Base-by-base conservation (phyloP, 2,113 vertebrate species). In the Chloropsis hardwickii region DNA sequence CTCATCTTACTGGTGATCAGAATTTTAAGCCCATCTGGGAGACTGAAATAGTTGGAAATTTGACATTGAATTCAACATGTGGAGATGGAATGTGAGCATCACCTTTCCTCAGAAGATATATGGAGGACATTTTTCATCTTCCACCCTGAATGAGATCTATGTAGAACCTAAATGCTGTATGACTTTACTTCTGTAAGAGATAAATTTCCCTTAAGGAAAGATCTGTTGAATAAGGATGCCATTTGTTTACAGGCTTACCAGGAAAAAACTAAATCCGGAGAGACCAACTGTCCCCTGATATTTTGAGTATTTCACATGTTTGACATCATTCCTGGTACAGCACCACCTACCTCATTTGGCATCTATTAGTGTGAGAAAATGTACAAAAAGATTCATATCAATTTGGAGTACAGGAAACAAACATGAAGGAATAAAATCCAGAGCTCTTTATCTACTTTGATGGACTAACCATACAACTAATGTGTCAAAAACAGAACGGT, bases 401-500 rank as follows among this genome's bases (percentile, higher is more conserved):
- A 51, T 74, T 81, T 71, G 80, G 48, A 66, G 3, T 8, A 62
- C 5, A 37, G n/a, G 50, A 92, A 79, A 74, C 9, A 88, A 77
- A 57, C 11, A 50, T 0, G 6, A 58, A 76, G 12, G 15, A 62
- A 69, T 48, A 72, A 80, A 86, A 80, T 47, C 14, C 17, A 53
- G 19, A 53, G 15, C 24, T 12, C 13, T 82, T 74, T 14, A 85
- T 67, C 18, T 47, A 19, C 11, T 60, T 25, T n/a, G 28, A 11
- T 15, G 3, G 13, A 40, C n/a, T 65, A 51, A 27, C 23, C 29
- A 9, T 13, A n/a, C 3, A 73, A 73, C 0, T 11, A 45, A 70
- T n/a, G 3, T 21, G 42, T n/a, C 12, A 45, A 62, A 64, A 88
- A 11, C 1, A 0, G 1, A 71, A n/a, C 1, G 0, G 20, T 13